Conservation (phyloP, 2,888 invertebrate species). For the Cantharis rustica region DNA sequence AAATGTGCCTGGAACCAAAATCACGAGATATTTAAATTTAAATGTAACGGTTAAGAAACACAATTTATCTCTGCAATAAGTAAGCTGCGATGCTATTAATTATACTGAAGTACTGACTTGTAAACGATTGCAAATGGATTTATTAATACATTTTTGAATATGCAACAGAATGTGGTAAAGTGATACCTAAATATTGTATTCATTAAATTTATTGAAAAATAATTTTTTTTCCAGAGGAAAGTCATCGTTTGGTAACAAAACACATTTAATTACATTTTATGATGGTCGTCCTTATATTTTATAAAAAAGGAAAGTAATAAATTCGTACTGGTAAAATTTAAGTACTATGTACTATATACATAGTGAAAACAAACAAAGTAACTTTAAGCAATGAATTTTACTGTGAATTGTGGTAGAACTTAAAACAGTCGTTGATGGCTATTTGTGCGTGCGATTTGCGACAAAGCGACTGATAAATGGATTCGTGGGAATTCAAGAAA, state of each 20-base stretch:
- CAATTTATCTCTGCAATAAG: background rate
- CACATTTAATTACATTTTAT: background rate
- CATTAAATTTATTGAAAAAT: background rate
- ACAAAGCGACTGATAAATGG: background rate
- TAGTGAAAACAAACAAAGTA: background rate
- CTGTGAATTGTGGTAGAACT: background rate
- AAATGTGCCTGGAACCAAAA: background rate
- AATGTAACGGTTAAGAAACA: background rate
- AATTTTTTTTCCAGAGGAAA: too few species aligned
- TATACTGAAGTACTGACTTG: background rate
- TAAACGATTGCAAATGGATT: background rate
- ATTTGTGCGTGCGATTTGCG: background rate
- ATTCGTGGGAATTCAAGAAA: background rate
- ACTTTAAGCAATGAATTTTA: background rate
- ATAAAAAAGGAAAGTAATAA: background rate
- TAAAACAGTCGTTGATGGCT: background rate
- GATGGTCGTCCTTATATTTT: background rate
- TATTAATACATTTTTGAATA: background rate
- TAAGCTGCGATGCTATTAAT: background rate
- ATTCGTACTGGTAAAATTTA: background rate
- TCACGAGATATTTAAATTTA: background rate
- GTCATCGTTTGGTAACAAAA: too few species aligned
- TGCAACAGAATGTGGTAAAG: background rate
- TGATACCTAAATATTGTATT: background rate
- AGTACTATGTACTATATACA: background rate